Base-by-base conservation (phyloP, 2,113 vertebrate species). In the Erpornis zantholeuca region DNA sequence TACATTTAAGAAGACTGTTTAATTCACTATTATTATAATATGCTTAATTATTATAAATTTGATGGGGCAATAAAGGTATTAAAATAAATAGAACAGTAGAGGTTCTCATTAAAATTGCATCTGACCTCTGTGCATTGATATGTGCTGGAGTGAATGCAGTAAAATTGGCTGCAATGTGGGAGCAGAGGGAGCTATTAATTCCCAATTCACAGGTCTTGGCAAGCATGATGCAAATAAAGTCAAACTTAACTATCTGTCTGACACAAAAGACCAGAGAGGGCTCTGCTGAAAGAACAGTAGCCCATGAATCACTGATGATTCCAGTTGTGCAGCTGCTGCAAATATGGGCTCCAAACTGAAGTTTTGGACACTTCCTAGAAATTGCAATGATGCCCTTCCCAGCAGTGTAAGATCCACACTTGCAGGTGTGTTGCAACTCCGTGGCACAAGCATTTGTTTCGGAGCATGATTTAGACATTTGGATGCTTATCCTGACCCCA, bases 21-120 rank as follows among this genome's bases (percentile, higher is more conserved):
- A 90, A 97, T 97, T 96, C 91, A 64, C 83, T 92, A 57, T 86
- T 93, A 96, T 96, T 94, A 82, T 47, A 85, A 86, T 86, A 96
- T 89, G 45, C 69, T 94, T 97, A 96, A 96, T 96, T 97, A 76
- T 90, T 86, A 65, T 88, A 89, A 91, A 95, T 95, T 96, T 97
- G 80, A 94, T 88, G 79, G 82, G 70, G 92, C 83, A 94, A 50
- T 96, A 94, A 96, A 96, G 86, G 86, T 96, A 95, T 87, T 95
- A 94, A 97, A 96, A 97, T 83, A 94, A 96, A 96, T 92, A 96
- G 63, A 80, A 88, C 49, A 56, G 91, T 76, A 65, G 85, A 91
- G 77, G 72, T 88, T n/a, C 91, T 93, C 94, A 56, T 96, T 98
- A 94, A 97, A 96, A 96, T 91, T 95, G 91, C 70, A 80, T 93